These are phyloP conservation scores for Notamacropus eugenii DNA, from an alignment of 2,797 vertebrate genomes.

Conservation along the genomic window DNA sequence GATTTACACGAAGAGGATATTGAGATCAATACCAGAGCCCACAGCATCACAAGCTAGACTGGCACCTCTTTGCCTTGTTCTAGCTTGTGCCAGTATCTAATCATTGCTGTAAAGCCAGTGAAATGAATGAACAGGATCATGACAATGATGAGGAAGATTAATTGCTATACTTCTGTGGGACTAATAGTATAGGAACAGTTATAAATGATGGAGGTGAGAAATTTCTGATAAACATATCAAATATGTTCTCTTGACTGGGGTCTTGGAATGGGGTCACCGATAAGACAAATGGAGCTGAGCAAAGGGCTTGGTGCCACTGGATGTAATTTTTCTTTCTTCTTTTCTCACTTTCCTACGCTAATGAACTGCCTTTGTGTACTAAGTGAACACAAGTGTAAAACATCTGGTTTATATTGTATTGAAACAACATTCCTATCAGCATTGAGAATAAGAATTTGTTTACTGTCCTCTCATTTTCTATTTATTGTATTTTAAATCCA, in stretches of 20 bases:
- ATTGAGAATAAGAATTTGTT: neutral
- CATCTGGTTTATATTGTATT: neutral
- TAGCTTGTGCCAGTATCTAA: neutral
- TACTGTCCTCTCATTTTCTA: neutral
- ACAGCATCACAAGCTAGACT: neutral
- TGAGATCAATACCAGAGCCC: neutral
- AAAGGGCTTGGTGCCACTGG: neutral
- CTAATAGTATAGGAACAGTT: neutral
- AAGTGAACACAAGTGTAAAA: neutral
- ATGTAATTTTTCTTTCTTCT: neutral
- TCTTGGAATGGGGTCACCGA: neutral
- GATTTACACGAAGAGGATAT: neutral
- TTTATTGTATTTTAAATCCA: neutral
- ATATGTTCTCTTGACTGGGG: neutral
- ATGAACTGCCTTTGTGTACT: neutral
- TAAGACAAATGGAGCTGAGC: slow-evolving; percentile 17
- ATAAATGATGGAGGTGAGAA: neutral
- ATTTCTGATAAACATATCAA: neutral
- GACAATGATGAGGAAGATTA: neutral
- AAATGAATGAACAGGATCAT: neutral
- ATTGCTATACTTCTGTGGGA: neutral
- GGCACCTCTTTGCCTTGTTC: neutral
- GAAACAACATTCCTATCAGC: neutral
- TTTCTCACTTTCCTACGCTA: neutral
- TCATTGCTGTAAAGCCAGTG: neutral